Evolutionary conservation across 37 sponge, comb jelly and placozoan genomes (phyloP).

Genomic region (Dysidea cf. avara): DNA sequence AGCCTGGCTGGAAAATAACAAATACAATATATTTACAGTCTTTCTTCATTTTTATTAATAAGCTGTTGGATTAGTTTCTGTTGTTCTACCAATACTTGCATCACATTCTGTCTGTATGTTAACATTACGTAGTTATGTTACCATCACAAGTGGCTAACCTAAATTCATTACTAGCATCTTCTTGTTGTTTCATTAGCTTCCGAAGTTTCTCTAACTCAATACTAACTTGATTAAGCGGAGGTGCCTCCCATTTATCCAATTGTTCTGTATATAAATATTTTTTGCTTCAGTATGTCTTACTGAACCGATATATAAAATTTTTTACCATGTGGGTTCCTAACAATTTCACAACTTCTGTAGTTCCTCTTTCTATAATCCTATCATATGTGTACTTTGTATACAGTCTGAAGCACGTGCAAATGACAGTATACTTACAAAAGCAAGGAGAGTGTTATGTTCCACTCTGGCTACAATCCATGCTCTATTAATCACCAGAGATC

Average conservation of each 20-base stretch:
- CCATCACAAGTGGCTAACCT: too few species aligned
- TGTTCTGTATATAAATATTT: too few species aligned
- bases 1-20: too few species aligned
- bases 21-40: too few species aligned
- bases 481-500: constrained; percentile 55
- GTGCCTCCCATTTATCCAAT: constrained; percentile 72
- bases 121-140: too few species aligned
- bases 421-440: constrained; percentile 2
- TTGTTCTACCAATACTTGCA: too few species aligned
- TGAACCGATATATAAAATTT: too few species aligned
- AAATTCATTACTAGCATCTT: not conserved
- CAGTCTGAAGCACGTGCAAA: too few species aligned
- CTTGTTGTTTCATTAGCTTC: constrained; percentile 18
- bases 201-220: constrained; percentile 39
- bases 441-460: constrained; percentile 64
- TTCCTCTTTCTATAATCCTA: constrained; percentile 20
- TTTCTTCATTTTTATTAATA: too few species aligned
- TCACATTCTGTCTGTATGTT: too few species aligned
- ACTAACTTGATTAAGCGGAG: constrained; percentile 58
- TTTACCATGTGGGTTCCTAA: constrained; percentile 47
- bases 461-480: constrained; percentile 74
- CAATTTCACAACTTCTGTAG: constrained; percentile 24
- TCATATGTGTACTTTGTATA: not conserved
- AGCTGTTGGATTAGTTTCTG: too few species aligned
- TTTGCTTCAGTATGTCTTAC: too few species aligned